These are phyloP conservation scores for Andrena bucephala DNA, from an alignment of 2,888 invertebrate species.

Conservation along the genomic window DNA sequence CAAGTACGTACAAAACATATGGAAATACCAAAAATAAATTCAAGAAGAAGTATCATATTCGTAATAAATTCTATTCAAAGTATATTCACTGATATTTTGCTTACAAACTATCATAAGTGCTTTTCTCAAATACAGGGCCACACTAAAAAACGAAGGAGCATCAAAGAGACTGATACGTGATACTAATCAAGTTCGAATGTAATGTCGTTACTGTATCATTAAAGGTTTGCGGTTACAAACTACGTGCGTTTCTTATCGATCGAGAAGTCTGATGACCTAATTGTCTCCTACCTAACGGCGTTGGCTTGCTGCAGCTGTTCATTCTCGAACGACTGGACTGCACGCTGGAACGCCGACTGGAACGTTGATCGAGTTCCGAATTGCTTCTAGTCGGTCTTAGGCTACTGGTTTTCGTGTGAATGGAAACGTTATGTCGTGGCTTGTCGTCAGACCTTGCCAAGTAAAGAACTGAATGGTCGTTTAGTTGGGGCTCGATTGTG, in stretches of 20 bases:
- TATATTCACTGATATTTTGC: no score
- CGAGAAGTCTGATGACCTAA: slow-evolving; percentile 65
- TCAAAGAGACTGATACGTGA: neutral
- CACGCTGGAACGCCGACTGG: slow-evolving; percentile 76
- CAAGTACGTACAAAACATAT: no score
- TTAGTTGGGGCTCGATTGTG: slow-evolving; percentile 36
- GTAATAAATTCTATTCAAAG: no score
- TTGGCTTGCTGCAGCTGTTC: slow-evolving; percentile 79
- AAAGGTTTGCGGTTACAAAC: slow-evolving; percentile 17
- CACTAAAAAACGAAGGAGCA: neutral
- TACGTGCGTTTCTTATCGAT: slow-evolving; percentile 51
- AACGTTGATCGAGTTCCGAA: slow-evolving; percentile 73
- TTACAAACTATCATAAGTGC: no score
- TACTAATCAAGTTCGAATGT: neutral
- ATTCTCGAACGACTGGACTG: slow-evolving; percentile 77
- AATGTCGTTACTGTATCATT: slow-evolving; percentile 30
- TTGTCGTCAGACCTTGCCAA: slow-evolving; percentile 54
- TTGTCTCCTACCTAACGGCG: slow-evolving; percentile 80
- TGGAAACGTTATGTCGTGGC: slow-evolving; percentile 59
- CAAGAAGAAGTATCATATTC: no score
- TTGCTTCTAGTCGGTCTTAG: slow-evolving; percentile 72
- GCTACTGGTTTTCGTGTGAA: slow-evolving; percentile 64
- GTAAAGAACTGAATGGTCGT: slow-evolving; percentile 63
- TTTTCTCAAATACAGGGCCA: neutral
- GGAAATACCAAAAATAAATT: no score